Evolutionary conservation across 1,140 invertebrate genomes (phyloP).

Genomic region (Lineus longissimus): DNA sequence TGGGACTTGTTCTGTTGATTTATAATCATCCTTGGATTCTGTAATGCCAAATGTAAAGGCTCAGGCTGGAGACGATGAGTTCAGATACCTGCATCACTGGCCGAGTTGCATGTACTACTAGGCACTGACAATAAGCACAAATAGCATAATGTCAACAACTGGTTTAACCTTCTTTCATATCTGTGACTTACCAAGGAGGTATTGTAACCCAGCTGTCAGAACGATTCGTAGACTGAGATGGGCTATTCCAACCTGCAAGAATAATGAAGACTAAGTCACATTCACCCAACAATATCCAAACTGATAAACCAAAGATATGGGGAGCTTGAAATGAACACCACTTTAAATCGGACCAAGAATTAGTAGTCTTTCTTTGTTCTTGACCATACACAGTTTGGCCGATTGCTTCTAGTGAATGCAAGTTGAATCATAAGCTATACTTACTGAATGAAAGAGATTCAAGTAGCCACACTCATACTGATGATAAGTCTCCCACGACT

Average conservation of each 20-base stretch:
- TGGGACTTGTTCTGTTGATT: conserved; percentile 3
- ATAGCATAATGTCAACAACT: not conserved
- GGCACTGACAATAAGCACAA: not conserved
- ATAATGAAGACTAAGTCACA: not conserved
- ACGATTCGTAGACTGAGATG: conserved; percentile 69
- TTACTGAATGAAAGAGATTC: conserved; percentile 54
- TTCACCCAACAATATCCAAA: no score
- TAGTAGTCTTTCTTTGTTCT: no score
- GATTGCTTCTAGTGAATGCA: not conserved
- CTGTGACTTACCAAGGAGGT: conserved; percentile 33
- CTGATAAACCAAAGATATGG: no score
- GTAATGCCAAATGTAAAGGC: not conserved
- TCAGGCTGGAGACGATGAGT: no score
- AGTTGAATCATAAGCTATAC: conserved; percentile 12
- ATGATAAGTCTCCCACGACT: conserved; percentile 69
- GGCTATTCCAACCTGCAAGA: conserved; percentile 64
- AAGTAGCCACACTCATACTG: conserved; percentile 74
- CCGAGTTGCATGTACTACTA: not conserved
- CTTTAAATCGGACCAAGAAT: no score
- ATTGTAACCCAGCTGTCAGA: conserved; percentile 51
- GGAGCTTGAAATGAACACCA: no score
- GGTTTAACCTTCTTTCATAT: not conserved
- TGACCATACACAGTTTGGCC: no score
- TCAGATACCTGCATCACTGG: not conserved
- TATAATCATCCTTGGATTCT: not conserved